A percentile compares a stretch with the other conserved stretches of the same genome.
Evolutionary conservation across 1,140 invertebrate genomes (phyloP).

Genomic region (Drosophila chauvacae): DNA sequence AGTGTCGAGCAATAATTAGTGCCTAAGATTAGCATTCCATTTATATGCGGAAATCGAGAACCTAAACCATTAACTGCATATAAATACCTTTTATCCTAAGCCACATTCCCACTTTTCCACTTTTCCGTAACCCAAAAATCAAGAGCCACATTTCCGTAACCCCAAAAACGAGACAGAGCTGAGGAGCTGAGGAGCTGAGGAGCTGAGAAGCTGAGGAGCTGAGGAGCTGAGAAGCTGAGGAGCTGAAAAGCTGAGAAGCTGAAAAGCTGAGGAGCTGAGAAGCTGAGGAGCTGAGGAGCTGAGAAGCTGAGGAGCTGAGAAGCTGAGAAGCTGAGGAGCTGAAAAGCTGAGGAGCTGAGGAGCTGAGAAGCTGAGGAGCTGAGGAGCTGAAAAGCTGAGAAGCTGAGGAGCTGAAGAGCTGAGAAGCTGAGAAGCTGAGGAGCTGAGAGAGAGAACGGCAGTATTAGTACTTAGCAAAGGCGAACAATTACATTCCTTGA

Average conservation of each 20-base stretch:
- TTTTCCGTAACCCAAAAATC: neutral
- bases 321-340: neutral
- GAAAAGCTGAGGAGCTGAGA: too few relatives aligned
- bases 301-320: too few relatives aligned
- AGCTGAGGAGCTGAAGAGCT: too few relatives aligned
- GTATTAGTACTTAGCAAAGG: constrained; percentile 61
- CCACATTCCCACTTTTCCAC: constrained; percentile 6
- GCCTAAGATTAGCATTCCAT: constrained; percentile 70
- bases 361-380: too few relatives aligned
- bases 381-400: too few relatives aligned
- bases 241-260: too few relatives aligned
- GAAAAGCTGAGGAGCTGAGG: too few relatives aligned
- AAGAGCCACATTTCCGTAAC: neutral
- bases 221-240: too few relatives aligned
- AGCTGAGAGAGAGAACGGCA: constrained; percentile 29
- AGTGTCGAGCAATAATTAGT: constrained; percentile 58
- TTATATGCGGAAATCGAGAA: constrained; percentile 40
- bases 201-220: too few relatives aligned
- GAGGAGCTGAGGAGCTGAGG: neutral
- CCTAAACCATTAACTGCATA: neutral
- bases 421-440: too few relatives aligned
- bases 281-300: neutral
- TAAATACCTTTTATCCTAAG: neutral
- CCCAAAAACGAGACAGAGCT: too few relatives aligned
- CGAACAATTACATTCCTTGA: constrained; percentile 51